Evolutionary conservation across 2,888 invertebrate species (phyloP).

Genomic region (Trachelus troglodyta): DNA sequence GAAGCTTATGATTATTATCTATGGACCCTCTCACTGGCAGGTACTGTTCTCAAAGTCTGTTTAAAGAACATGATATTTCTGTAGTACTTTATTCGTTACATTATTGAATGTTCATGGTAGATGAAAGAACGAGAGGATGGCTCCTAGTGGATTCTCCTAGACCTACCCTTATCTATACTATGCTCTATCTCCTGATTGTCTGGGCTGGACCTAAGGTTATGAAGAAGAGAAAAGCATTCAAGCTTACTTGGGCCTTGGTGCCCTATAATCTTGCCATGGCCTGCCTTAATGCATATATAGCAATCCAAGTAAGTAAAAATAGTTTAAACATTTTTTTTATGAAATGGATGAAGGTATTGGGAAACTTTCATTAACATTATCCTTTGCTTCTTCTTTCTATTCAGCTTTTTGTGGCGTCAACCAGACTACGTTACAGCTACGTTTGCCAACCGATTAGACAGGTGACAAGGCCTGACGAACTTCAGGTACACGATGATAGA

Average conservation of each 20-base stretch:
- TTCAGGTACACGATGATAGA: slow-evolving; percentile 74
- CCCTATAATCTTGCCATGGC: slow-evolving; percentile 90
- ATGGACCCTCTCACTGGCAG: slow-evolving; percentile 82
- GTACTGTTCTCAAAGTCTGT: slow-evolving; percentile 63
- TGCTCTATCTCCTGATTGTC: slow-evolving; percentile 81
- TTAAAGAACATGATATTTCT: not conserved
- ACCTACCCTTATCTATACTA: slow-evolving; percentile 78
- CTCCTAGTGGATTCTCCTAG: slow-evolving; percentile 84
- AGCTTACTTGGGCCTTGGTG: slow-evolving; percentile 80
- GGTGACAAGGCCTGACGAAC: slow-evolving; percentile 80
- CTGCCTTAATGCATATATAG: slow-evolving; percentile 84
- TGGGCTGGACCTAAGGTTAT: slow-evolving; percentile 85
- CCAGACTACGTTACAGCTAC: slow-evolving; percentile 82
- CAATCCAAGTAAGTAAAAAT: slow-evolving; percentile 72
- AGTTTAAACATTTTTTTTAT: not conserved
- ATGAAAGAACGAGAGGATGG: slow-evolving; percentile 86
- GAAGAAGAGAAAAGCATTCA: slow-evolving; percentile 80
- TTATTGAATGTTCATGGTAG: slow-evolving; percentile 67
- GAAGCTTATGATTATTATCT: slow-evolving; percentile 76
- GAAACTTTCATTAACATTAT: slow-evolving; percentile 6
- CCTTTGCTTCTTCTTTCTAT: slow-evolving; percentile 29
- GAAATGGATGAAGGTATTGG: not conserved
- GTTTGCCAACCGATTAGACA: slow-evolving; percentile 88
- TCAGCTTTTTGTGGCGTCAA: slow-evolving; percentile 77
- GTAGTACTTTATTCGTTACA: not conserved